These are phyloP conservation scores for Notothenia coriiceps DNA, from an alignment of 2,113 vertebrate species.

Conservation along the genomic window DNA sequence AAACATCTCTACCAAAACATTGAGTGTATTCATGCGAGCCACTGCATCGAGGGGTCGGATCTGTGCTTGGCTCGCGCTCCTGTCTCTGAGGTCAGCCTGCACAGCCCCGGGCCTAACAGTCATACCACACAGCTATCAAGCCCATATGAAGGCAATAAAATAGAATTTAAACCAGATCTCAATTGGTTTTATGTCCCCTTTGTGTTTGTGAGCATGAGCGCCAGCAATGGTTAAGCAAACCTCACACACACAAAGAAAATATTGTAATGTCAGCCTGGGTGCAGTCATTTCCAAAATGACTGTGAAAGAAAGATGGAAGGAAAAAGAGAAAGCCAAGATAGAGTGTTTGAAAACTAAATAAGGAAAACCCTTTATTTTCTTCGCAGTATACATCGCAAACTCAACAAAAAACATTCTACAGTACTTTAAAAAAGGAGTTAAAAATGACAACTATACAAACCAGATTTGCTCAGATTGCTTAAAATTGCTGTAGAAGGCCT, in stretches of 20 bases:
- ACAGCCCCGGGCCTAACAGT: constrained; percentile 54
- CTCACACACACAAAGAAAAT: constrained; percentile 42
- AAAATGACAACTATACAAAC: constrained; percentile 71
- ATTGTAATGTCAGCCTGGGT: constrained; percentile 31
- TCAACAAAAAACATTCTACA: constrained; percentile 72
- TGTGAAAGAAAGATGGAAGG: constrained; percentile 16
- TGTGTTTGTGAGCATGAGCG: constrained; percentile 3
- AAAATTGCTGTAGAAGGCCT: constrained; percentile 34
- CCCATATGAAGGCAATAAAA: constrained; percentile 73
- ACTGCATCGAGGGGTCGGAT: constrained; percentile 46
- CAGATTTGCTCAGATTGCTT: constrained; percentile 55
- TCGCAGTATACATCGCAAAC: constrained; percentile 63
- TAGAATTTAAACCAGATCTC: constrained; percentile 61
- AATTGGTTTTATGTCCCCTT: constrained; percentile 32
- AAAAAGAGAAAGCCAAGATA: constrained; percentile 13
- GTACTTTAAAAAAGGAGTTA: constrained; percentile 69
- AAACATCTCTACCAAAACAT: constrained; percentile 41
- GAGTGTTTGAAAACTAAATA: constrained; percentile 48
- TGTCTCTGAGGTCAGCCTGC: constrained; percentile 69
- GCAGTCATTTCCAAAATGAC: constrained; percentile 17
- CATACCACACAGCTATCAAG: constrained; percentile 56
- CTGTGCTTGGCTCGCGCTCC: constrained; percentile 62
- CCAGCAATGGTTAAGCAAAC: constrained; percentile 28
- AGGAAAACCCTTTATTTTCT: constrained; percentile 71
- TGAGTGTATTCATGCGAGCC: constrained; percentile 46